phyloP scores from a whole-genome alignment of 2,797 vertebrate species.

The Pangasius macronema region DNA sequence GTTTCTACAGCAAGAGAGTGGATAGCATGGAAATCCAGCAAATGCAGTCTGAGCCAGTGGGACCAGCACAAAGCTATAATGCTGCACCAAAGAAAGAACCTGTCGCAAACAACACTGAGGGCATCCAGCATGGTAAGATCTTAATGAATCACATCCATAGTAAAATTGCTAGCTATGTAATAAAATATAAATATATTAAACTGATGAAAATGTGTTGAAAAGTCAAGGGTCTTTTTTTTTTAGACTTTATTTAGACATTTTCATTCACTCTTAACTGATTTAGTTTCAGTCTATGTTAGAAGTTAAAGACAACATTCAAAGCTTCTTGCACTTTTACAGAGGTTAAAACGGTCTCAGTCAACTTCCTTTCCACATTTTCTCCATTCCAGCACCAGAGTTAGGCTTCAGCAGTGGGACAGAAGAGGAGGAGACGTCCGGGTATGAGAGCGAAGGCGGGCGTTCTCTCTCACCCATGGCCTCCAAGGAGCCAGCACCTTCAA shows the following conservation, averaged over 20 bases:
- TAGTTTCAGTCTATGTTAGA: background rate
- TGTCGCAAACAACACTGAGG: background rate
- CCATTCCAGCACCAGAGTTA: conserved; percentile 33
- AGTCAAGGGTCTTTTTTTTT: background rate
- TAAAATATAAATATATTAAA: background rate
- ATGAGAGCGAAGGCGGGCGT: conserved; percentile 73
- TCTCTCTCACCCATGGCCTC: conserved; percentile 63
- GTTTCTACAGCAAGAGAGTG: conserved; percentile 70
- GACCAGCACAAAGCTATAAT: background rate
- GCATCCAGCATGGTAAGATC: conserved; percentile 42
- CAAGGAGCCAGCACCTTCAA: conserved; percentile 20
- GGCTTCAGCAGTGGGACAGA: conserved; percentile 69
- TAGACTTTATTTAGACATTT: background rate
- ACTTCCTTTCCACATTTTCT: conserved; percentile 2
- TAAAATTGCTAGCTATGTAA: background rate
- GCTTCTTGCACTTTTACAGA: background rate
- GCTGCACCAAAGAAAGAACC: conserved; percentile 12
- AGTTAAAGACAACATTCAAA: background rate
- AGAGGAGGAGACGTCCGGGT: conserved; percentile 77
- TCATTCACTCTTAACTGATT: background rate
- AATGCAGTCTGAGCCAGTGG: background rate
- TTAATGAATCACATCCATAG: background rate
- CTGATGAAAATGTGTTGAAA: background rate
- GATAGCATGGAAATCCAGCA: conserved; percentile 39
- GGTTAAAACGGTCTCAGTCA: background rate